Base-by-base conservation (phyloP, 2,888 invertebrate genomes). In the Lithophane ornitopus region DNA sequence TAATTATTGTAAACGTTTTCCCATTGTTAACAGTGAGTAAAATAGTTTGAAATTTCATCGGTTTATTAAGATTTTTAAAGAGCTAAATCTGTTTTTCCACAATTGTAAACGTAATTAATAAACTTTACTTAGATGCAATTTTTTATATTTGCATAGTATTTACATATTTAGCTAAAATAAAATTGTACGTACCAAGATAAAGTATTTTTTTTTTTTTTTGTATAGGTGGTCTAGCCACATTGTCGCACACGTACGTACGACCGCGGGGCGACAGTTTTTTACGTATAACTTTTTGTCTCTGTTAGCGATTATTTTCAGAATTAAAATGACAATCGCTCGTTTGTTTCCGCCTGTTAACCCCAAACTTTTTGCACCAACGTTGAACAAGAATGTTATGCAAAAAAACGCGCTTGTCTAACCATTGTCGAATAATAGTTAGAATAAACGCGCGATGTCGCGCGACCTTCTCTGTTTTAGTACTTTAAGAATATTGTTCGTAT, bases 261-360 rank as follows among this genome's bases (percentile, higher is more conserved):
- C 67, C 14, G 28, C 14, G 28, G 11, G 56, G 46, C 49, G 65
- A 52, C 4, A 39, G 54, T 49, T 75, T 56, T 66, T 74, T 70
- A 28, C 54, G 52, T 44, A 59, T 39, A 34, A 58, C 28, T 74
- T 65, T 77, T 76, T 63, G 49, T 58, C 44, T 61, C 39, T 73
- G 70, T 70, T 44, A 59, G 58, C 68, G 75, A 78, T 78, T 80
- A 83, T 87, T 79, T 87, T 62, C 61, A 65, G 59, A 81, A 77
- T 70, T 79, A 80, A 78, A 78, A 78, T 66, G 73, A 86, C 78
- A 80, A 84, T 82, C 74, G 72, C 44, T 75, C 59, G 69, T 79
- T 72, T 75, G 74, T 83, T 85, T 81, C 82, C 80, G 85, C 84
- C 76, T 83, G 73, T 80, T 87, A 79, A 78, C 76, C 71, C 72